Base-by-base conservation (phyloP, 2,888 invertebrate species). In the Drosophila multiciliata region DNA sequence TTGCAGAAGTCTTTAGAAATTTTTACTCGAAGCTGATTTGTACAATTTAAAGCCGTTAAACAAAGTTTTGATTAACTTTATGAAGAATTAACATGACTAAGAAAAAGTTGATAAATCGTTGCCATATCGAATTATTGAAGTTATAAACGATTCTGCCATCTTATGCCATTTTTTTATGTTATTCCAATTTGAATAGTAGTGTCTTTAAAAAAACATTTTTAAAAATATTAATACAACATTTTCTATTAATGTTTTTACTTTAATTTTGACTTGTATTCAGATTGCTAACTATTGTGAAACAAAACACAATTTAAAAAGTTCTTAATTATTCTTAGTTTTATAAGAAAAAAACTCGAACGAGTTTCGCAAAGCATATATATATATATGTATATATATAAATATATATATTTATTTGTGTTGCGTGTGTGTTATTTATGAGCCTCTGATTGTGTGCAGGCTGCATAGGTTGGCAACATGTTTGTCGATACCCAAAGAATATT, bases 381-480 rank as follows among this genome's bases (percentile, higher is more conserved):
- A 29, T 20, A 35, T 26, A 2, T 40, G 0, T 40, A 2, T 17
- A 11, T 40, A 20, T 36, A 32, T 32, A 38, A n/a, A 42, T 61
- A 32, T 2, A 11, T 23, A 15, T 62, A 35, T 57, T 20, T 50
- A n/a, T 52, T 3, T 35, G 49, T 45, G 50, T 20, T 26, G 65
- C 7, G 12, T 42, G 42, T 75, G 60, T 70, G 59, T 80, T 68
- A 80, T 80, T 82, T 83, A 83, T 80, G 80, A 78, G 66, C 36
- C 61, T 52, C 77, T 83, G 80, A 83, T 85, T 85, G 78, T 78
- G 73, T 61, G 69, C 49, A 48, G 60, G 70, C 62, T 53, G 76
- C 74, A 50, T 71, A 38, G 42, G 66, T 62, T 69, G 74, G 61
- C 83, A 78, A 73, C 80, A 20, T 50, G 40, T 63, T 60, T 58